phyloP scores from a whole-genome alignment of 64 coral and sea anemone species.

The Dendrophyllia cribrosa region DNA sequence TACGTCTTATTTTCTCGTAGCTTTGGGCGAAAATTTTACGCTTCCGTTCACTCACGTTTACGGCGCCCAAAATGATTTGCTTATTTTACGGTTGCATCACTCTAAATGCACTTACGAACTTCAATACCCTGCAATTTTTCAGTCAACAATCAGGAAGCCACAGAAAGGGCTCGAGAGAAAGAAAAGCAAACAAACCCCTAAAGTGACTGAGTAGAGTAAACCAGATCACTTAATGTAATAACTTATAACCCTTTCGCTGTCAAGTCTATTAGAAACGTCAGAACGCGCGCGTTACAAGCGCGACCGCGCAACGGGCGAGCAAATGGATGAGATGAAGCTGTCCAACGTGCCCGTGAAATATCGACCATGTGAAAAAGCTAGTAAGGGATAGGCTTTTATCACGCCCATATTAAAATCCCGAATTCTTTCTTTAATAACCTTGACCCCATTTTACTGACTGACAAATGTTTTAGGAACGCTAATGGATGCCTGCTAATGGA shows the following conservation, averaged over 20 bases:
- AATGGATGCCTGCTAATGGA: constrained; percentile 34
- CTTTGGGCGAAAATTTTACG: constrained; percentile 29
- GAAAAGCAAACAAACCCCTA: constrained; percentile 65
- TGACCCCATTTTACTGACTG: constrained; percentile 25
- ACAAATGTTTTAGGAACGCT: constrained; percentile 52
- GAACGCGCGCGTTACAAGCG: neutral
- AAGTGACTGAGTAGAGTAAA: constrained; percentile 59
- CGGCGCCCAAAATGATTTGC: constrained; percentile 11
- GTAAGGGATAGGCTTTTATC: constrained; percentile 40
- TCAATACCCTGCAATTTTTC: constrained; percentile 23
- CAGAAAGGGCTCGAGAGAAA: constrained; percentile 48
- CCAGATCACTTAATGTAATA: constrained; percentile 76
- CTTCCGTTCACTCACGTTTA: neutral
- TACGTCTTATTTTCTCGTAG: neutral
- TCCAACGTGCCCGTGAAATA: neutral
- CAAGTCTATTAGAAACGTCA: constrained; percentile 21
- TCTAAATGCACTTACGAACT: constrained; percentile 18
- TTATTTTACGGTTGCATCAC: constrained; percentile 15
- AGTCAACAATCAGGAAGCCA: constrained; percentile 59
- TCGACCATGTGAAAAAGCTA: neutral
- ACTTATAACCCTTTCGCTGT: constrained; percentile 65
- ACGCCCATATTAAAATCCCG: constrained; percentile 36
- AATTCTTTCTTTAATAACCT: constrained; percentile 56
- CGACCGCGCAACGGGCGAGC: constrained; percentile 8
- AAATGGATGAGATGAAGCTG: constrained; percentile 8